Evolutionary conservation across 2,113 vertebrate genomes (phyloP).

Genomic region (Promerops cafer): DNA sequence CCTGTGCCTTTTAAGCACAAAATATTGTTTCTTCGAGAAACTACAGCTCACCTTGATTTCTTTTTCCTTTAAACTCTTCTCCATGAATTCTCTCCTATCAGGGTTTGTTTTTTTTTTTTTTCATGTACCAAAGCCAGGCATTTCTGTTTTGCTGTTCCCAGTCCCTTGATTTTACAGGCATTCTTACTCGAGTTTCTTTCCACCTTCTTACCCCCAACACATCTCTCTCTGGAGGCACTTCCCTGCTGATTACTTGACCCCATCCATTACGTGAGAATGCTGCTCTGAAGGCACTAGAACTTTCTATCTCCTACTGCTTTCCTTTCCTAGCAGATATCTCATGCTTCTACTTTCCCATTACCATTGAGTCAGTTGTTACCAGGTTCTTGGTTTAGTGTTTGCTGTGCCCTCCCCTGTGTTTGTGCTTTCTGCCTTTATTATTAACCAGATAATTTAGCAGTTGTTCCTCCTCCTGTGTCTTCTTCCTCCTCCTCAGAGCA

Average conservation of each 20-base stretch:
- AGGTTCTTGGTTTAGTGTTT: background rate
- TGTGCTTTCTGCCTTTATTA: background rate
- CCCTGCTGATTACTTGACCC: background rate
- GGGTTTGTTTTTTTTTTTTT: background rate
- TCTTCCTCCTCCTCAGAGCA: no score
- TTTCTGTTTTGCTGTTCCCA: background rate
- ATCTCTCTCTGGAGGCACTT: background rate
- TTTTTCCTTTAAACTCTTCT: conserved; percentile 33
- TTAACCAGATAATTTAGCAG: background rate
- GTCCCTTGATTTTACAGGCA: background rate
- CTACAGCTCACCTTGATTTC: conserved; percentile 24
- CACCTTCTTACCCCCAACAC: background rate
- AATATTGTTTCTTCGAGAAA: background rate
- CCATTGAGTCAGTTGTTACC: background rate
- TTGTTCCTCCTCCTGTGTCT: background rate
- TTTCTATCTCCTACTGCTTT: background rate
- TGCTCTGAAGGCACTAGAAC: background rate
- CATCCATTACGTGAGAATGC: background rate
- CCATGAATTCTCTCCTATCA: background rate
- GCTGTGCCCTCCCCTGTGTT: background rate
- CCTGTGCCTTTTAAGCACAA: background rate
- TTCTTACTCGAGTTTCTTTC: background rate
- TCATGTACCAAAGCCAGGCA: background rate
- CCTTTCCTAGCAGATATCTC: background rate
- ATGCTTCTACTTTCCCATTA: background rate